These are phyloP conservation scores for Cataglyphis cursor DNA, from an alignment of 2,888 invertebrate species.

Conservation along the genomic window DNA sequence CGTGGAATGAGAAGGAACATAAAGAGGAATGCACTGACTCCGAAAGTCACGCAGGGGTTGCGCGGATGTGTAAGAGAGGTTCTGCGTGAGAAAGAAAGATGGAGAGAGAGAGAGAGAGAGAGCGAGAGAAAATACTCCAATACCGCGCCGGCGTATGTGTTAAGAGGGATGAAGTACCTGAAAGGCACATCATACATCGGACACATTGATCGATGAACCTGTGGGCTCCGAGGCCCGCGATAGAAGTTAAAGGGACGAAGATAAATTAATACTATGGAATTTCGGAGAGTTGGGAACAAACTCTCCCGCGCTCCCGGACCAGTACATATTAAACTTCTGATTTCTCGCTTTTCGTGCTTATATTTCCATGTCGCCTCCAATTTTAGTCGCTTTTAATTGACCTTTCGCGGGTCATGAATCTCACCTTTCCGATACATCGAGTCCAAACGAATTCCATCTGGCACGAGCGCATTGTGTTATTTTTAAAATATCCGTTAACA, in stretches of 20 bases:
- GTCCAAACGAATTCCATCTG: conserved; percentile 50
- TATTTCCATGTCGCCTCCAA: conserved; percentile 28
- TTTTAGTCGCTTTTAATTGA: conserved; percentile 42
- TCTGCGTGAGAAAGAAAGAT: background rate
- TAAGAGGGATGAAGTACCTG: conserved; percentile 64
- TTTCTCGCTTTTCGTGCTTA: conserved; percentile 1
- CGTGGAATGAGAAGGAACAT: conserved; percentile 54
- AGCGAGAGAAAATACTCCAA: conserved; percentile 11
- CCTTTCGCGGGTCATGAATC: conserved; percentile 38
- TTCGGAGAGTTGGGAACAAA: conserved; percentile 76
- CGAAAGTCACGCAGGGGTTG: conserved; percentile 16
- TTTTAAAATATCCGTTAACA: background rate
- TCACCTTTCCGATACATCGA: conserved; percentile 54
- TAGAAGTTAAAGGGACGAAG: conserved; percentile 76
- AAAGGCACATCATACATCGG: conserved; percentile 69
- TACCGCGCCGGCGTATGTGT: conserved; percentile 8
- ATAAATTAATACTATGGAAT: conserved; percentile 81
- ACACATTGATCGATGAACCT: conserved; percentile 74
- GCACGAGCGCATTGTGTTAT: background rate
- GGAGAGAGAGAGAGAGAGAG: background rate
- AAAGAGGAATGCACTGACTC: conserved; percentile 64
- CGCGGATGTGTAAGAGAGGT: background rate
- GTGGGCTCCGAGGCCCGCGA: conserved; percentile 53
- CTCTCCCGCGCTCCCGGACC: conserved; percentile 64
- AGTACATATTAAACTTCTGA: conserved; percentile 58